phyloP scores from a whole-genome alignment of 2,888 invertebrate species.

The Horisme vitalbata region DNA sequence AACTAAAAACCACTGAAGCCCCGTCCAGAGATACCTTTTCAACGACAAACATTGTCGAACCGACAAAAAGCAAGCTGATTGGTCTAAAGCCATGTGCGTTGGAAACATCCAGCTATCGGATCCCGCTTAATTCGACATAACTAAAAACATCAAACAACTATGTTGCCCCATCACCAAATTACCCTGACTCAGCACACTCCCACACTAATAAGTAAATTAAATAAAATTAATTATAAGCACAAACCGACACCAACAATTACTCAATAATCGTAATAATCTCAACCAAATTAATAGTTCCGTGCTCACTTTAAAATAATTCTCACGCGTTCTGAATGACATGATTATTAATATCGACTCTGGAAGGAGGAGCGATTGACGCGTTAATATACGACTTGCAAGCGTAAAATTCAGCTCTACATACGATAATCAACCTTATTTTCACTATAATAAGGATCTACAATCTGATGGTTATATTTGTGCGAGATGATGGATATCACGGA shows the following conservation, averaged over 20 bases:
- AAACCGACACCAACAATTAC: slow-evolving; percentile 71
- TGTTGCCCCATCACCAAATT: slow-evolving; percentile 32
- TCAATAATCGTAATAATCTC: slow-evolving; percentile 69
- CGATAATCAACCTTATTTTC: slow-evolving; percentile 34
- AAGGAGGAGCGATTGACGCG: slow-evolving; percentile 76
- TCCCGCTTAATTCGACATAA: slow-evolving; percentile 2
- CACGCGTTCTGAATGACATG: slow-evolving; percentile 72
- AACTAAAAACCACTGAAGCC: too few species aligned
- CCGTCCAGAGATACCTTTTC: too few species aligned
- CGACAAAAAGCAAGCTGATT: too few species aligned
- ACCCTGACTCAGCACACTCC: slow-evolving; percentile 65
- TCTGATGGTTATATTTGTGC: slow-evolving; percentile 41
- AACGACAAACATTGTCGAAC: too few species aligned
- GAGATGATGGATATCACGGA: slow-evolving; percentile 61
- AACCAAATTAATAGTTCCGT: slow-evolving; percentile 71
- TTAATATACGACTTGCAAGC: slow-evolving; percentile 61
- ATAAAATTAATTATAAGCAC: slow-evolving; percentile 70
- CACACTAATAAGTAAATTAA: slow-evolving; percentile 62
- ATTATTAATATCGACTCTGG: slow-evolving; percentile 70
- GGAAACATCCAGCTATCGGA: too few species aligned
- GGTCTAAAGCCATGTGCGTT: too few species aligned
- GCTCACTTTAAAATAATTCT: slow-evolving; percentile 70
- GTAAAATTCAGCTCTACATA: slow-evolving; percentile 10
- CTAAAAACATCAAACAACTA: slow-evolving; percentile 34
- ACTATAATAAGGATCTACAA: slow-evolving; percentile 20